A percentile compares a stretch with the other conserved stretches of the same genome.
Conservation (phyloP, 2,888 invertebrate species). For the Fragum whitleyi region DNA sequence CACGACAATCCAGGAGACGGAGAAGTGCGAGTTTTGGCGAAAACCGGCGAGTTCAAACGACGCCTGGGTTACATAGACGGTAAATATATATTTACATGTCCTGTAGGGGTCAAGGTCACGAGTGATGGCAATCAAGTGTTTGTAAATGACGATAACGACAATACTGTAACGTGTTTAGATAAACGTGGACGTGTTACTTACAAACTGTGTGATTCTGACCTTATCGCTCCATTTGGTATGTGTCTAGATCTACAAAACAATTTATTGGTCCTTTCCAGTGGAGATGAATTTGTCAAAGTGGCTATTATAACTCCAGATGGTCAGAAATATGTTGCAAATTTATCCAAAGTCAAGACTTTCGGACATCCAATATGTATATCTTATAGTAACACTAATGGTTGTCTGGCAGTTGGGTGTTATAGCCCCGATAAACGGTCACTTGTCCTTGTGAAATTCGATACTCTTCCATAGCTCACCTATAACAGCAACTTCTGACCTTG, state of each 20-base stretch:
- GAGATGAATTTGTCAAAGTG: background rate
- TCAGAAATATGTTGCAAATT: background rate
- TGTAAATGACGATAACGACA: background rate
- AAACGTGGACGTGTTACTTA: background rate
- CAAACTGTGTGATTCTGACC: background rate
- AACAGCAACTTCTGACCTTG: no score
- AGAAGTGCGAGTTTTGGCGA: background rate
- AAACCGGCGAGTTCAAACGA: background rate
- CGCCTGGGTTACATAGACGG: background rate
- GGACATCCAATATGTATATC: background rate
- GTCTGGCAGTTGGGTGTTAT: background rate
- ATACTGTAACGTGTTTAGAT: background rate
- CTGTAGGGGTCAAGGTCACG: background rate
- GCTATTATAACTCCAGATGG: background rate
- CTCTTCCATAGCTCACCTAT: no score
- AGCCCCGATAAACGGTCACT: background rate
- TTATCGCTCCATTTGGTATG: background rate
- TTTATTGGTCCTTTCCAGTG: background rate
- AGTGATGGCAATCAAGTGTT: background rate
- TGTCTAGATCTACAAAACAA: background rate
- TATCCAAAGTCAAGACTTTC: background rate
- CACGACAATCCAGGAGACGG: conserved; percentile 3
- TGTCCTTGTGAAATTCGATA: background rate
- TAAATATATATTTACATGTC: background rate
- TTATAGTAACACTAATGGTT: background rate